A percentile compares a stretch with the other conserved stretches of the same genome.
Conservation (phyloP, 2,797 vertebrate species). For the Microctenopoma steveboyesi region DNA sequence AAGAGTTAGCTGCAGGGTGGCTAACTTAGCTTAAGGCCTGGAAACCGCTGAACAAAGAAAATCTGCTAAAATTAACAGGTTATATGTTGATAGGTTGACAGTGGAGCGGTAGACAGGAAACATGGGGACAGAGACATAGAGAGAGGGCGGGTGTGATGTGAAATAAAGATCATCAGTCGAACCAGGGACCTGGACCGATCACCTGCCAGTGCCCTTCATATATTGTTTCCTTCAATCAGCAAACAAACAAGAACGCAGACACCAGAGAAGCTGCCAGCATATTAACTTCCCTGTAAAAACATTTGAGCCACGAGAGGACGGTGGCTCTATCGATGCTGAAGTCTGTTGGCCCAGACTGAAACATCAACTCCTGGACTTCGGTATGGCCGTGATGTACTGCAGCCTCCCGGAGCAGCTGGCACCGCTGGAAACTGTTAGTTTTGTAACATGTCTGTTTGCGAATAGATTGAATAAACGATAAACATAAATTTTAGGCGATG, state of each 20-base stretch:
- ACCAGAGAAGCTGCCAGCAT: not conserved
- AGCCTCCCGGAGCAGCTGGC: not conserved
- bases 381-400: not conserved
- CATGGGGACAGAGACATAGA: too few species aligned
- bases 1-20: not conserved
- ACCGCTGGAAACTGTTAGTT: not conserved
- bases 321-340: too few species aligned
- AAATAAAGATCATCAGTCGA: too few species aligned
- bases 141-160: too few species aligned
- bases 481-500: slow-evolving; percentile 1
- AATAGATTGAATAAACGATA: slow-evolving; percentile 1
- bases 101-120: too few species aligned
- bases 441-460: not conserved
- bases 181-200: too few species aligned
- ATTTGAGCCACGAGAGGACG: not conserved
- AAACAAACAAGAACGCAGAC: not conserved
- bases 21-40: not conserved
- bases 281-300: not conserved
- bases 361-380: not conserved
- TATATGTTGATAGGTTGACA: too few species aligned
- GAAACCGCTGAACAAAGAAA: too few species aligned
- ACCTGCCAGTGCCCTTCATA: too few species aligned
- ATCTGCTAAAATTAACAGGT: too few species aligned
- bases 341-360: not conserved
- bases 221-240: not conserved